Conservation (phyloP, 2,888 invertebrate genomes). For the Chironomus riparius region DNA sequence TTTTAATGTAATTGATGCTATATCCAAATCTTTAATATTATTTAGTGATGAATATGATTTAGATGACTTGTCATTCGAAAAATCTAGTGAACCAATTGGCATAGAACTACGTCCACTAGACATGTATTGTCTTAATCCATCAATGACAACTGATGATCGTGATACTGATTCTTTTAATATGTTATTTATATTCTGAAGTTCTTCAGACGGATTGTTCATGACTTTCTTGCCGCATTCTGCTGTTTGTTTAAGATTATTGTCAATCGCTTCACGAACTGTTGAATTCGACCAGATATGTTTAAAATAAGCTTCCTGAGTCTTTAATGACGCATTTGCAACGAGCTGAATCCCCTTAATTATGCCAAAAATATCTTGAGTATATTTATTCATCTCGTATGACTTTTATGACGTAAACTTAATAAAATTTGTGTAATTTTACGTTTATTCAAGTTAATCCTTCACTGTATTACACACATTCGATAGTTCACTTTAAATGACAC, state of each 20-base stretch:
- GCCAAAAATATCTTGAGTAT: conserved; percentile 53
- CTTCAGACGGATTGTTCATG: conserved; percentile 34
- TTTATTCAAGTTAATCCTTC: too few relatives aligned
- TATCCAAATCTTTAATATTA: conserved; percentile 38
- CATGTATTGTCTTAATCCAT: conserved; percentile 57
- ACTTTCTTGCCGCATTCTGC: conserved; percentile 32
- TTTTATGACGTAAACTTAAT: not conserved
- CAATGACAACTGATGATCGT: conserved; percentile 57
- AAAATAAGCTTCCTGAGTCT: conserved; percentile 53
- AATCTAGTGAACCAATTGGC: not conserved
- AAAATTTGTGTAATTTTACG: not conserved
- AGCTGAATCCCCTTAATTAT: conserved; percentile 60
- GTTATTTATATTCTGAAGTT: conserved; percentile 40
- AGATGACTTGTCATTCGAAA: not conserved
- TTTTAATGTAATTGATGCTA: conserved; percentile 39
- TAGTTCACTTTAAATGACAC: too few relatives aligned
- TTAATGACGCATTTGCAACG: conserved; percentile 56
- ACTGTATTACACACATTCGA: too few relatives aligned
- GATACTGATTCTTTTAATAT: conserved; percentile 51
- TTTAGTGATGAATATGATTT: conserved; percentile 24
- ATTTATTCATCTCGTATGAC: not conserved
- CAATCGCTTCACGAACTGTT: conserved; percentile 49
- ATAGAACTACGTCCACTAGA: conserved; percentile 28
- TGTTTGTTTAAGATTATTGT: conserved; percentile 33
- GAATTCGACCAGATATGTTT: conserved; percentile 60